phyloP scores from a whole-genome alignment of 2,888 invertebrate genomes.

The Rhyacophila evoluta region DNA sequence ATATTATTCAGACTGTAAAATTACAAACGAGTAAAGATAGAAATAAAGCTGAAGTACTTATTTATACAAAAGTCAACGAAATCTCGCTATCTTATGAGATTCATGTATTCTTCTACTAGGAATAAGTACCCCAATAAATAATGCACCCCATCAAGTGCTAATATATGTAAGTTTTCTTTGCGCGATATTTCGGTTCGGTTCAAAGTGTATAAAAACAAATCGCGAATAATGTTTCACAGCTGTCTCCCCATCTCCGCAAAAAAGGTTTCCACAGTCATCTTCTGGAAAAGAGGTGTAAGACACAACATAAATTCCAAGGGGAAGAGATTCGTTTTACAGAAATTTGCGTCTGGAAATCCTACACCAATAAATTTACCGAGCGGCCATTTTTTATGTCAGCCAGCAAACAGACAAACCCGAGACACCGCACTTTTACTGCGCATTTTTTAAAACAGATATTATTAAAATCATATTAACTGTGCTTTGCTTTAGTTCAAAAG shows the following conservation, averaged over 20 bases:
- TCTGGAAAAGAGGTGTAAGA: slow-evolving; percentile 7
- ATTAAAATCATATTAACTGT: neutral
- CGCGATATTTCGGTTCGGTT: slow-evolving; percentile 25
- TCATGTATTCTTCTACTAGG: neutral
- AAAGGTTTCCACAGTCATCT: neutral
- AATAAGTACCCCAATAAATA: slow-evolving; percentile 4
- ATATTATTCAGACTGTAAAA: too few species aligned
- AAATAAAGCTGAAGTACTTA: neutral
- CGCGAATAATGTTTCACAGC: slow-evolving; percentile 30
- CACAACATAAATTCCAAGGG: slow-evolving; percentile 28
- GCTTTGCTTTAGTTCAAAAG: neutral
- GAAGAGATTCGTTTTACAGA: slow-evolving; percentile 10
- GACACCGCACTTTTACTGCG: neutral
- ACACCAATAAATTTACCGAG: slow-evolving; percentile 31
- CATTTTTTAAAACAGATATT: neutral
- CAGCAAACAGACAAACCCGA: neutral
- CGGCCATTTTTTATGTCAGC: slow-evolving; percentile 23
- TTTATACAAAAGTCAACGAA: neutral
- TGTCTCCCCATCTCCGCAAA: neutral
- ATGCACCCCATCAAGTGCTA: neutral
- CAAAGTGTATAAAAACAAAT: slow-evolving; percentile 21
- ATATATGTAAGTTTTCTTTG: slow-evolving; percentile 17
- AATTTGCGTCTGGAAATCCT: slow-evolving; percentile 37
- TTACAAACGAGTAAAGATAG: too few species aligned
- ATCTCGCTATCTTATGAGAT: slow-evolving; percentile 1